Base-by-base conservation (phyloP, 2,888 invertebrate species). In the Mallateleia sp. region DNA sequence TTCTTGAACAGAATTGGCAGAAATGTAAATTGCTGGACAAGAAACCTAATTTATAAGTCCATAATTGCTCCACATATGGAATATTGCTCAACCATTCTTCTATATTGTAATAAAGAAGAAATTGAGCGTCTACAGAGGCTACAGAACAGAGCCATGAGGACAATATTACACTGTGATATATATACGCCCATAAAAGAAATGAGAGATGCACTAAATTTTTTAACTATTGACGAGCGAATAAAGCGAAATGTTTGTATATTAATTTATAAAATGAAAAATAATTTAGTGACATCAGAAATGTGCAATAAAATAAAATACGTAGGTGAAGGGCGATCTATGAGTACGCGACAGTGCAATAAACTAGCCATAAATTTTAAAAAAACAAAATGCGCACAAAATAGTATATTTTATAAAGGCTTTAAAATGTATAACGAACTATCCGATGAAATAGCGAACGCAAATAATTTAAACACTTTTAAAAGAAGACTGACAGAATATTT, bases 261-360 rank as follows among this genome's bases (percentile, higher is more conserved):
- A n/a, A 45, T 45, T 18, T 45, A 45, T 45, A 45, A 45, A 45
- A 45, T 45, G 45, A 45, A 45, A 18, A 45, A 11, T 45, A 45
- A 45, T 11, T n/a, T 45, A 28, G n/a, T n/a, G n/a, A n/a, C n/a
- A n/a, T n/a, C n/a, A n/a, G n/a, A n/a, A n/a, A n/a, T n/a, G n/a
- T n/a, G n/a, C n/a, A n/a, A n/a, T n/a, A n/a, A n/a, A n/a, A n/a
- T n/a, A n/a, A n/a, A n/a, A n/a, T n/a, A n/a, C n/a, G n/a, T n/a
- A n/a, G n/a, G n/a, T n/a, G n/a, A n/a, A n/a, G n/a, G n/a, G n/a
- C n/a, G n/a, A n/a, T n/a, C n/a, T n/a, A n/a, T n/a, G n/a, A n/a
- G n/a, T n/a, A n/a, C n/a, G n/a, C n/a, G n/a, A n/a, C n/a, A n/a
- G n/a, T n/a, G n/a, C n/a, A n/a, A n/a, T n/a, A n/a, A n/a, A n/a